phyloP scores from a whole-genome alignment of 2,888 invertebrate genomes.

The Neoitamus cyanurus region DNA sequence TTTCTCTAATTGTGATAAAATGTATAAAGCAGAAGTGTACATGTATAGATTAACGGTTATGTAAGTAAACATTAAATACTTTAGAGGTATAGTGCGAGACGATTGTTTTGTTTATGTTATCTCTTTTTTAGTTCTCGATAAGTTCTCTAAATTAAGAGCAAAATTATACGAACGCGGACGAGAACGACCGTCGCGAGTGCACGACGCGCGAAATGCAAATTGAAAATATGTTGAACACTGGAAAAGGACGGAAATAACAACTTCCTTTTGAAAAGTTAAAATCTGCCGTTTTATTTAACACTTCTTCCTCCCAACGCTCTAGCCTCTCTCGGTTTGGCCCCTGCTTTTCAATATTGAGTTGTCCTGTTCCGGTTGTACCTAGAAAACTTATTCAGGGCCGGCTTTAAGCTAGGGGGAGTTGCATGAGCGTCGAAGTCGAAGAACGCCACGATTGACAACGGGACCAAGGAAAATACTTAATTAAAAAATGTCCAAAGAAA shows the following conservation, averaged over 20 bases:
- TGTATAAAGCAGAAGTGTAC: conserved; percentile 40
- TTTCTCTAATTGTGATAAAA: conserved; percentile 51
- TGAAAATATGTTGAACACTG: conserved; percentile 37
- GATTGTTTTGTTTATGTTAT: conserved; percentile 42
- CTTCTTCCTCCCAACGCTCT: neutral
- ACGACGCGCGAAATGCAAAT: neutral
- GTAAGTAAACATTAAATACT: conserved; percentile 41
- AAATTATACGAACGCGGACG: conserved; percentile 11
- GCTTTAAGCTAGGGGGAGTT: too few species aligned
- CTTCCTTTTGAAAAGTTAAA: conserved; percentile 41
- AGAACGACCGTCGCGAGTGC: conserved; percentile 10
- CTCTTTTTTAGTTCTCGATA: conserved; percentile 39
- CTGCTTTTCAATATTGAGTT: too few species aligned
- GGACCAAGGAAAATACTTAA: too few species aligned
- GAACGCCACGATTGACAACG: too few species aligned
- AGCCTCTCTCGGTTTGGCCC: neutral
- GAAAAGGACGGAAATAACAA: conserved; percentile 32
- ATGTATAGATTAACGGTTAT: conserved; percentile 43
- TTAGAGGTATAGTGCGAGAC: conserved; percentile 30
- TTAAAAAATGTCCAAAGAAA: too few species aligned
- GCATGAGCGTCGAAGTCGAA: too few species aligned
- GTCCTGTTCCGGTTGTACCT: too few species aligned
- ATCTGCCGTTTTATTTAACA: conserved; percentile 24
- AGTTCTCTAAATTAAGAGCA: conserved; percentile 33
- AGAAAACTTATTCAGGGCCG: too few species aligned